These are phyloP conservation scores for Orbicella faveolata DNA, from an alignment of 64 coral and sea anemone genomes.

Conservation along the genomic window DNA sequence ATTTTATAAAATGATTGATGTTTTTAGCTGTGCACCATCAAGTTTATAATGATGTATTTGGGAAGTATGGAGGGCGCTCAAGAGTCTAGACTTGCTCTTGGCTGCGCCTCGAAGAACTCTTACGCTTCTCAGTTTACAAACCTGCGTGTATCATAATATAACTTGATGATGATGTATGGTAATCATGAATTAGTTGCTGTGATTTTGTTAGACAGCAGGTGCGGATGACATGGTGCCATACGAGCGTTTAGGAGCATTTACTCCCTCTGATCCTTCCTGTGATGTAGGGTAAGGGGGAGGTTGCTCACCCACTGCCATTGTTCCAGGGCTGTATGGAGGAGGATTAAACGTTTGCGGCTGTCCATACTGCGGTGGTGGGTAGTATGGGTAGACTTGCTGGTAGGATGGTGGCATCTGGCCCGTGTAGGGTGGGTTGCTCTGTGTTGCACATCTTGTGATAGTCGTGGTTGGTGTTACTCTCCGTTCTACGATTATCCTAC, in stretches of 20 bases:
- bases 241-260: not conserved
- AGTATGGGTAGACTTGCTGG: not conserved
- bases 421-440: not conserved
- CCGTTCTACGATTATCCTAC: not conserved
- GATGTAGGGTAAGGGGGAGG: conserved; percentile 4
- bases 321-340: not conserved
- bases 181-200: too few relatives aligned
- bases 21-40: too few relatives aligned
- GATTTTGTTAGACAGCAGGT: too few relatives aligned
- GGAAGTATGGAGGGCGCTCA: too few relatives aligned
- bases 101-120: too few relatives aligned
- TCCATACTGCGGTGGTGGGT: not conserved
- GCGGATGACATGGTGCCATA: too few relatives aligned
- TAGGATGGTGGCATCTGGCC: not conserved
- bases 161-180: too few relatives aligned
- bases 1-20: too few relatives aligned
- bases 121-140: too few relatives aligned
- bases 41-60: too few relatives aligned
- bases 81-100: too few relatives aligned
- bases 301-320: not conserved
- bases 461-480: not conserved
- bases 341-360: not conserved
- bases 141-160: too few relatives aligned
- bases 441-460: not conserved
- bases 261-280: not conserved